A percentile compares a stretch with the other conserved stretches of the same genome.
These are phyloP conservation scores for cattle (Bos taurus) DNA, from an alignment of 2,113 vertebrate species.

Conservation along the genomic window DNA sequence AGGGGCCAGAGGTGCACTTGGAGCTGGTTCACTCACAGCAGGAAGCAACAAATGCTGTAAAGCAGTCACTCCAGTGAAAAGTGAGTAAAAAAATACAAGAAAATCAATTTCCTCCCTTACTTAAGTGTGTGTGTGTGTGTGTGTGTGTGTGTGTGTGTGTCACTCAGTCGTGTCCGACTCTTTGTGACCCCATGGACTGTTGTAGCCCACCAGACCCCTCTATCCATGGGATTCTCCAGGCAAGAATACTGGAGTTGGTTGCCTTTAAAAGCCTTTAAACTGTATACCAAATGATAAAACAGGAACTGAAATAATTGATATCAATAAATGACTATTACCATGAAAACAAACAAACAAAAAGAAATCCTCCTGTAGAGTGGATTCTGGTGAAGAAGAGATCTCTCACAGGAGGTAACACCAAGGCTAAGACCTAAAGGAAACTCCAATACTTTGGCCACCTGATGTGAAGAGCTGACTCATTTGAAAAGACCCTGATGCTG, in stretches of 20 bases:
- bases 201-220: background rate
- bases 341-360: background rate
- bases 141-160: background rate
- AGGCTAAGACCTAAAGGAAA: background rate
- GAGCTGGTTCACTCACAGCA: background rate
- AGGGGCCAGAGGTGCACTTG: fast-evolving
- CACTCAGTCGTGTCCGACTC: background rate
- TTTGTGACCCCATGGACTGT: background rate
- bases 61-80: background rate
- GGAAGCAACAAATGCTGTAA: fast-evolving
- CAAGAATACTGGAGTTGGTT: background rate
- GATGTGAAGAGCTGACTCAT: background rate
- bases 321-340: background rate
- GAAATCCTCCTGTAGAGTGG: background rate
- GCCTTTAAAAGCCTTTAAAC: background rate
- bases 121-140: background rate
- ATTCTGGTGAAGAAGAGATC: background rate
- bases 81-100: fast-evolving
- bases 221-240: background rate
- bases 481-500: background rate
- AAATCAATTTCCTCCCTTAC: fast-evolving
- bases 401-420: background rate
- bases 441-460: background rate
- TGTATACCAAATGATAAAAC: background rate
- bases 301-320: background rate